phyloP scores from a whole-genome alignment of 2,113 vertebrate species.

The Melanotaenia duboulayi region DNA sequence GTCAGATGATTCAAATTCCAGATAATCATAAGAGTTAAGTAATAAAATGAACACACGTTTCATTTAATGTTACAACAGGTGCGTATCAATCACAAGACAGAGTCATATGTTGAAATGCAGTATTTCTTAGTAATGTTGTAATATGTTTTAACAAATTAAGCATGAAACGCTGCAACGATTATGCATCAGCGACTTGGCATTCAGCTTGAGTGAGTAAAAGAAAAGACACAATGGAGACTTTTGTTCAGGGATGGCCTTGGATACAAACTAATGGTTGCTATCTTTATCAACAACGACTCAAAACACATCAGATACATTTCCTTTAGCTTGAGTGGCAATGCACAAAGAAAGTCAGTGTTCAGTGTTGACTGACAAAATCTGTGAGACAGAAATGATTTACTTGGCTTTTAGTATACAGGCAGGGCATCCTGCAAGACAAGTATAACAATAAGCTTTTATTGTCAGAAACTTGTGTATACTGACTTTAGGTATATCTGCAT shows the following conservation, averaged over 20 bases:
- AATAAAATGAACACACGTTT: too few relatives aligned
- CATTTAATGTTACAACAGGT: background rate
- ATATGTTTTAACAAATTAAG: background rate
- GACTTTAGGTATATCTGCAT: background rate
- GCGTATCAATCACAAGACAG: background rate
- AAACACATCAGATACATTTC: slow-evolving; percentile 72
- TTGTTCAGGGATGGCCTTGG: slow-evolving; percentile 71
- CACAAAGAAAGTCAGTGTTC: slow-evolving; percentile 77
- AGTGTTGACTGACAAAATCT: slow-evolving; percentile 65
- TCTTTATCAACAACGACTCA: slow-evolving; percentile 67
- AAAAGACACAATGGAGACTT: slow-evolving; percentile 68
- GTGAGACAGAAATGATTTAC: slow-evolving; percentile 75
- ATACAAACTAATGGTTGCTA: slow-evolving; percentile 73
- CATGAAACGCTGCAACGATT: slow-evolving; percentile 15
- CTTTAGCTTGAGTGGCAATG: slow-evolving; percentile 58
- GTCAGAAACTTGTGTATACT: background rate
- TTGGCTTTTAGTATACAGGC: slow-evolving; percentile 55
- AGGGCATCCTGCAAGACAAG: slow-evolving; percentile 38
- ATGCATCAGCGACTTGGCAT: slow-evolving; percentile 35
- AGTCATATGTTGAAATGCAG: slow-evolving; percentile 1
- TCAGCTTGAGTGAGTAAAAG: slow-evolving; percentile 57
- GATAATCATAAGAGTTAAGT: too few relatives aligned
- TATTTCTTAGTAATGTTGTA: background rate
- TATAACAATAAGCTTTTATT: slow-evolving; percentile 19
- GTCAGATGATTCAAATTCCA: too few relatives aligned